A percentile compares a stretch with the other conserved stretches of the same genome.
phyloP scores from a whole-genome alignment of 2,797 vertebrate genomes.

The Heterohyrax brucei region DNA sequence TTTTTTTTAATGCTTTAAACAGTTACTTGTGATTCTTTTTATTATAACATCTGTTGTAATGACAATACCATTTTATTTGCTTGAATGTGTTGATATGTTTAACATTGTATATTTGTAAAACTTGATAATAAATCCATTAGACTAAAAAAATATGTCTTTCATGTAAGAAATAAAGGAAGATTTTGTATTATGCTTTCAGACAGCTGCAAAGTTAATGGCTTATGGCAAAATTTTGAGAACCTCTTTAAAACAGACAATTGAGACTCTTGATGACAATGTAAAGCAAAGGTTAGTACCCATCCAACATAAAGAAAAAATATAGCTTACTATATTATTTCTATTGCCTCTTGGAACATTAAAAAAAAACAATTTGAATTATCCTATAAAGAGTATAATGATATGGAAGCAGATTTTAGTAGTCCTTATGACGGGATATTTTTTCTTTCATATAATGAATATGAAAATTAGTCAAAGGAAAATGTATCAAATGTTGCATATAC shows the following conservation, averaged over 20 bases:
- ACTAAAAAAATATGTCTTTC: background rate
- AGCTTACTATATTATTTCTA: constrained; percentile 62
- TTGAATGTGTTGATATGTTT: background rate
- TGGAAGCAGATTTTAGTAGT: background rate
- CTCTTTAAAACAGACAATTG: constrained; percentile 13
- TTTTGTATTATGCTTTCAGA: background rate
- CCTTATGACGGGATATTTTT: constrained; percentile 4
- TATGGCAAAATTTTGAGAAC: constrained; percentile 1
- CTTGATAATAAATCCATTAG: constrained; percentile 6
- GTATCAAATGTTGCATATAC: background rate
- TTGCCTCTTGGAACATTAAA: constrained; percentile 16
- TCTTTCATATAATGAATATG: constrained; percentile 20
- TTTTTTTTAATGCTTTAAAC: background rate
- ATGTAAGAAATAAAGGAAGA: background rate
- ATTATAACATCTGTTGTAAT: background rate
- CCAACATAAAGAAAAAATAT: background rate
- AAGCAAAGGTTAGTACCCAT: background rate
- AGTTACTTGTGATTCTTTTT: background rate
- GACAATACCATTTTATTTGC: background rate
- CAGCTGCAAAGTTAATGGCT: background rate
- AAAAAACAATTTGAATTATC: constrained; percentile 21
- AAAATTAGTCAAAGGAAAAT: constrained; percentile 34
- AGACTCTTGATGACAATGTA: constrained; percentile 56
- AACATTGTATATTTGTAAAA: background rate
- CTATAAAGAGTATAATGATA: constrained; percentile 60